Base-by-base conservation (phyloP, 2,888 invertebrate genomes). In the Muschampia plurimacula region DNA sequence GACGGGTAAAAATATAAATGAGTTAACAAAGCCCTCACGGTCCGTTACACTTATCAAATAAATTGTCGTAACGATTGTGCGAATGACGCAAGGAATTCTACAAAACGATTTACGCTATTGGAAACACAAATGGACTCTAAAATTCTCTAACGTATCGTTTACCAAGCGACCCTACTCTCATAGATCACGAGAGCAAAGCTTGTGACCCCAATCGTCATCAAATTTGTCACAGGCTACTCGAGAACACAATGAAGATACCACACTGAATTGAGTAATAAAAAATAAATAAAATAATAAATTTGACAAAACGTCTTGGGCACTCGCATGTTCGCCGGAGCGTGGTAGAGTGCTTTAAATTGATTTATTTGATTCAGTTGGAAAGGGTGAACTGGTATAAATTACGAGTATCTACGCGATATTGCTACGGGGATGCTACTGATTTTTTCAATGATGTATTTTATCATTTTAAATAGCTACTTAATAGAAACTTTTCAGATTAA, bases 281-380 rank as follows among this genome's bases (percentile, higher is more conserved):
- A 90, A 86, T 91, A 91, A 93, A 94, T 93, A 91, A 92, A 93
- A 93, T 93, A 93, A 93, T 93, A 93, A 93, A 92, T 91, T 93
- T 93, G 91, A 94, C 94, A 94, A 94, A 94, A 94, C 93, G 94
- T 94, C 94, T 94, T 94, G 89, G 90, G 90, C 93, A 91, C 93
- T 94, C 89, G 87, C 84, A 86, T 83, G 89, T 80, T 87, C 87
- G 78, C 79, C 81, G 85, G 82, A 90, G 92, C 94, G 92, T 88
- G 86, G 84, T 88, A 83, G 86, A 93, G 90, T 92, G 82, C 88
- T 91, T 89, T 92, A 92, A 92, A 93, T 92, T 94, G 94, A 94
- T 94, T 93, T 94, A 94, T 94, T 91, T 90, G 87, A 88, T 89
- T 89, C 85, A 76, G 81, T 85, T 80, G 78, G 82, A 93, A 93